These are phyloP conservation scores for Tribolium freemani DNA, from an alignment of 2,888 invertebrate genomes.

Conservation along the genomic window DNA sequence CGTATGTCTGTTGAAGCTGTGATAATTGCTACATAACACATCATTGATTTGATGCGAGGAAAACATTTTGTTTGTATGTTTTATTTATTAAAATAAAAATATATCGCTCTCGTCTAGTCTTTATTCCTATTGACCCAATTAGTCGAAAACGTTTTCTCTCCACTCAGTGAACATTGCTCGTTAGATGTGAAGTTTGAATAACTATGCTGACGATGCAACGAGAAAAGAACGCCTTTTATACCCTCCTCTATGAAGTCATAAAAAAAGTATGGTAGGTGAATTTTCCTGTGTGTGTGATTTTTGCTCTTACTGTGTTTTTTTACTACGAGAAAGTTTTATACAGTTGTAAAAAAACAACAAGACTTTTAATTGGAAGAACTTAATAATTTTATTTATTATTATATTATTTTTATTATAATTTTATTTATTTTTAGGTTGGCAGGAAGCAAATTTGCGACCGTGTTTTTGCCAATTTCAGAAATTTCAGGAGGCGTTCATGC, in stretches of 20 bases:
- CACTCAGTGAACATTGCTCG: background rate
- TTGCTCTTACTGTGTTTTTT: too few relatives aligned
- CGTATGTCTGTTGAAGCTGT: conserved; percentile 46
- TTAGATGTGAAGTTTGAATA: conserved; percentile 20
- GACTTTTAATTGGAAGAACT: too few relatives aligned
- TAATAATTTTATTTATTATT: too few relatives aligned
- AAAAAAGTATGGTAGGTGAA: conserved; percentile 4
- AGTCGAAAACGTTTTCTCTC: background rate
- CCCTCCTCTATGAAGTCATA: conserved; percentile 8
- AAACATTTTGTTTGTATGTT: conserved; percentile 32
- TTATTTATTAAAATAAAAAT: conserved; percentile 31
- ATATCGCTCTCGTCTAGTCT: conserved; percentile 8
- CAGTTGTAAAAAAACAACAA: too few relatives aligned
- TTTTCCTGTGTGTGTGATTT: background rate
- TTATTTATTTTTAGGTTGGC: too few relatives aligned
- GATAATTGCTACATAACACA: conserved; percentile 45
- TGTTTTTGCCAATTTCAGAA: too few relatives aligned
- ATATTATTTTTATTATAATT: too few relatives aligned
- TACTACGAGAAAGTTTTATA: background rate
- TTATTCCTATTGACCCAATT: conserved; percentile 13
- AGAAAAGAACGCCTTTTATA: conserved; percentile 18
- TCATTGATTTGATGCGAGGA: conserved; percentile 17
- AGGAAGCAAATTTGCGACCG: too few relatives aligned
- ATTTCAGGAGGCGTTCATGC: too few relatives aligned
- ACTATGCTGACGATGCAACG: conserved; percentile 15